Conservation (phyloP, 2,888 invertebrate genomes). For the Sesia apiformis region DNA sequence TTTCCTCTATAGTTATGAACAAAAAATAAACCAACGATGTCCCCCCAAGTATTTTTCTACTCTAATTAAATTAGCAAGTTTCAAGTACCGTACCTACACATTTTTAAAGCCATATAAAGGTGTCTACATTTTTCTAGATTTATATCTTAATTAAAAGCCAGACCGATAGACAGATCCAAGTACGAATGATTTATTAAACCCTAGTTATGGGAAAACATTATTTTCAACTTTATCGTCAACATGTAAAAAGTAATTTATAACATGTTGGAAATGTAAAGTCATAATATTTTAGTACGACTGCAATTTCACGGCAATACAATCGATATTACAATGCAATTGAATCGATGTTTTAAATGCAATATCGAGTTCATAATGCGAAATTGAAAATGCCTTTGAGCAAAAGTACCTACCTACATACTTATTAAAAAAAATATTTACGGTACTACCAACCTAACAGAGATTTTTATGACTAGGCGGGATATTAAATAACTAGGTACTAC, state of each 20-base stretch:
- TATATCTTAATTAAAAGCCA: neutral
- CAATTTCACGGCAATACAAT: slow-evolving; percentile 15
- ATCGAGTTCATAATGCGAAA: slow-evolving; percentile 10
- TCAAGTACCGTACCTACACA: neutral
- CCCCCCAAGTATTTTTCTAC: too few relatives aligned
- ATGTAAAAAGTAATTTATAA: slow-evolving; percentile 6
- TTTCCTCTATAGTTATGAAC: too few relatives aligned
- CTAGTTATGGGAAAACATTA: neutral
- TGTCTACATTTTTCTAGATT: neutral
- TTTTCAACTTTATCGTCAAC: slow-evolving; percentile 11
- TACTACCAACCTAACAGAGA: too few relatives aligned
- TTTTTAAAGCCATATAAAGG: neutral
- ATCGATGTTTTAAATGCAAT: slow-evolving; percentile 11
- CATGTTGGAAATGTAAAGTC: slow-evolving; percentile 9
- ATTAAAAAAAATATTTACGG: too few relatives aligned
- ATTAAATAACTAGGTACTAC: too few relatives aligned
- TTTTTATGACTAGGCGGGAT: too few relatives aligned
- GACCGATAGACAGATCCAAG: neutral
- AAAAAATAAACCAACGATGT: too few relatives aligned
- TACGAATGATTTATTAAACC: neutral
- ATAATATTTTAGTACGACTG: slow-evolving; percentile 10
- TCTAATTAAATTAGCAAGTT: neutral
- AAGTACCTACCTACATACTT: neutral
- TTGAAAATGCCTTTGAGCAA: slow-evolving; percentile 3
- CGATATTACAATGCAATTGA: slow-evolving; percentile 8